phyloP scores from a whole-genome alignment of 1,140 invertebrate genomes.

The Helicoverpa zea region DNA sequence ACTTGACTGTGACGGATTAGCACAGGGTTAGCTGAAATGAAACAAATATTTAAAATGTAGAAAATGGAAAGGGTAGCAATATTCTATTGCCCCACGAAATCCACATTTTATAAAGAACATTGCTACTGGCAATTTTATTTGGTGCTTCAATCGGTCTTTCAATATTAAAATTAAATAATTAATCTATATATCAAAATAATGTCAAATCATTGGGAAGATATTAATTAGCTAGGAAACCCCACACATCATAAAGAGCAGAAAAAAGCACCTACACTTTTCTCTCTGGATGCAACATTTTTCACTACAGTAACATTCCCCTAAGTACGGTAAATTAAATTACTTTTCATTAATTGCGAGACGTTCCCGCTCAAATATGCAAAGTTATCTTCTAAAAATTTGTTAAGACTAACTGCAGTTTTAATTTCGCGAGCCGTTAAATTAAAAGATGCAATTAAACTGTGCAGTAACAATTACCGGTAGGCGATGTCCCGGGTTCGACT shows the following conservation, averaged over 20 bases:
- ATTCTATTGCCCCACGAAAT: too few species aligned
- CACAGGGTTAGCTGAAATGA: background rate
- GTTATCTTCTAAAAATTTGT: slow-evolving; percentile 43
- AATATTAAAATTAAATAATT: too few species aligned
- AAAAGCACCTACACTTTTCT: too few species aligned
- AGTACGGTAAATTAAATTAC: slow-evolving; percentile 2
- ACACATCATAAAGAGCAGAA: too few species aligned
- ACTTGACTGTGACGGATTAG: background rate
- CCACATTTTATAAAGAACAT: too few species aligned
- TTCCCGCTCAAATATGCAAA: slow-evolving; percentile 8
- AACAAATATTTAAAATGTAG: background rate
- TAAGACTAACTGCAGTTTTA: slow-evolving; percentile 50
- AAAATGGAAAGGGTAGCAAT: too few species aligned
- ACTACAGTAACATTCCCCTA: background rate
- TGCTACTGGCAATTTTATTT: too few species aligned
- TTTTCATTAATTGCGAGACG: slow-evolving; percentile 15
- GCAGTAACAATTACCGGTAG: slow-evolving; percentile 50
- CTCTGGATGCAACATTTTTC: too few species aligned
- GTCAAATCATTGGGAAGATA: too few species aligned
- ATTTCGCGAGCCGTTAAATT: slow-evolving; percentile 50
- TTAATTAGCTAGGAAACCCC: too few species aligned
- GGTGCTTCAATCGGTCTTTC: too few species aligned
- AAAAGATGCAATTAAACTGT: slow-evolving; percentile 57
- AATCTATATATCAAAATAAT: too few species aligned
- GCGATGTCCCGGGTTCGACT: slow-evolving; percentile 46